phyloP scores from a whole-genome alignment of 1,140 invertebrate genomes.

The Rhopalosiphum maidis region DNA sequence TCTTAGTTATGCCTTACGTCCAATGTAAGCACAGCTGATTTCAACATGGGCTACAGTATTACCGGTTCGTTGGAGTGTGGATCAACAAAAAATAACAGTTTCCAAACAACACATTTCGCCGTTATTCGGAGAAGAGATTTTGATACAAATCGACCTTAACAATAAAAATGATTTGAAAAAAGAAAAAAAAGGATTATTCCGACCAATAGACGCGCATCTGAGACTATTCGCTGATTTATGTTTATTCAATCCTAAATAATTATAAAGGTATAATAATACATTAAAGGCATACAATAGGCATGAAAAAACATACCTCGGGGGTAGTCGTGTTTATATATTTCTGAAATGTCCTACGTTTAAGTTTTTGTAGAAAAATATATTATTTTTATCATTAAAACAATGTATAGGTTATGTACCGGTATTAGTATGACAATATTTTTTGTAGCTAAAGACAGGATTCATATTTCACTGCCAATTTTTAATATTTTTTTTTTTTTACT shows the following conservation, averaged over 20 bases:
- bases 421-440: not conserved
- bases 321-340: not conserved
- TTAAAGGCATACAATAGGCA: not conserved
- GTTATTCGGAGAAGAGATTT: slow-evolving; percentile 68
- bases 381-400: not conserved
- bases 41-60: slow-evolving; percentile 88
- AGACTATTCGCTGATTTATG: not conserved
- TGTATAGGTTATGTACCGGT: not conserved
- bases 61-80: slow-evolving; percentile 85
- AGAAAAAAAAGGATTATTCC: not conserved
- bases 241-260: slow-evolving; percentile 5
- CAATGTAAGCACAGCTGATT: slow-evolving; percentile 79
- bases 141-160: slow-evolving; percentile 52
- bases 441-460: not conserved
- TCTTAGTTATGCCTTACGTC: slow-evolving; percentile 76
- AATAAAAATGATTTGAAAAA: not conserved
- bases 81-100: slow-evolving; percentile 75
- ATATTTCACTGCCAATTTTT: slow-evolving; percentile 45
- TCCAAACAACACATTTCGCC: slow-evolving; percentile 85
- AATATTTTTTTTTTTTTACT: not conserved
- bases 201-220: not conserved
- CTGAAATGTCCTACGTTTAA: not conserved
- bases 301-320: not conserved
- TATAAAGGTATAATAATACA: not conserved
- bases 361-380: slow-evolving; percentile 45